Base-by-base conservation (phyloP, 2,113 vertebrate genomes). In the Trinectes maculatus region DNA sequence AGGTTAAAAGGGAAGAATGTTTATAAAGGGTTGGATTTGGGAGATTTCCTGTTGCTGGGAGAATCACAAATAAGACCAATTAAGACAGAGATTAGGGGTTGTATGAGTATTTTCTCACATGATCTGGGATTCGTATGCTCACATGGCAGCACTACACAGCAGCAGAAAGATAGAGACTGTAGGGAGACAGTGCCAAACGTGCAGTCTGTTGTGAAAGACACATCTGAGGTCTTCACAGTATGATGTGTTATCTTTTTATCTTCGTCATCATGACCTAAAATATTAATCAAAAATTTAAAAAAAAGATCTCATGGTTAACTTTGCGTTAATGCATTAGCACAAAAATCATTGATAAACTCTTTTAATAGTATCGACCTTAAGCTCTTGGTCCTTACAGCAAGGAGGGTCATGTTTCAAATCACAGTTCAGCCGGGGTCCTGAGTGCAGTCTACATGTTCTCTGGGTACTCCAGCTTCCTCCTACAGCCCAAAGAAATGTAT, bases 221-320 rank as follows among this genome's bases (percentile, higher is more conserved):
- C 37, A 74, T 73, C 66, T 62, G 22, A 66, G 71, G 62, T 37
- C 48, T 72, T 62, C 42, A 40, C 71, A 48, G 37, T 60, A 31
- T 26, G 54, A 21, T 58, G 34, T 4, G 21, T 24, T 65, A 43
- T 40, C n/a, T 24, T 6, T 67, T 71, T 6, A n/a, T 63, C 48
- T 36, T 51, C 52, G 58, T 73, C 67, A 82, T 21, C 49, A 19
- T 24, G 36, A 40, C 18, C 9, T 56, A 15, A 56, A 65, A 71
- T 58, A 31, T 51, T 16, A 56, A 39, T 21, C 29, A 67, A 44
- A 62, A 59, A 8, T n/a, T n/a, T n/a, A 25, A 34, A 67, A 21
- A 42, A 33, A 29, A 40, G 36, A 42, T 33, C 34, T n/a, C 53
- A 24, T 31, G 44, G 37, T 42, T 74, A 39, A 46, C 16, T 24